phyloP scores from a whole-genome alignment of 2,797 vertebrate species.

The Lophius americanus region DNA sequence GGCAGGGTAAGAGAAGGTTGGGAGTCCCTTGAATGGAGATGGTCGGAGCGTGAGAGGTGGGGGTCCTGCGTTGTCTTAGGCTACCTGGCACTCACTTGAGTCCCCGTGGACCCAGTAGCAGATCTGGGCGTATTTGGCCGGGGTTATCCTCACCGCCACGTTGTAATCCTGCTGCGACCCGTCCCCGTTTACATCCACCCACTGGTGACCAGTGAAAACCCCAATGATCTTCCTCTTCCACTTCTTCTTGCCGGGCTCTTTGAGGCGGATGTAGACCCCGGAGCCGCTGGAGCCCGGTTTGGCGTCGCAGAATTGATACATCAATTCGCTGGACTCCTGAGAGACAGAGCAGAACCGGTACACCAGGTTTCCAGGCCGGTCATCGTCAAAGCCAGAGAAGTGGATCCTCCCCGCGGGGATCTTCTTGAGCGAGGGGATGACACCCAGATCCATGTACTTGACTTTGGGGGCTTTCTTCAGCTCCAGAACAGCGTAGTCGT shows the following conservation, averaged over 20 bases:
- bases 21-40: constrained; percentile 5
- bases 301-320: constrained; percentile 97
- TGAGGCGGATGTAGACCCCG: constrained; percentile 94
- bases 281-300: constrained; percentile 94
- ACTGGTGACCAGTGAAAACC: constrained; percentile 93
- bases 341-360: constrained; percentile 96
- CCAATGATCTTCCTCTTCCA: constrained; percentile 97
- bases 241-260: constrained; percentile 88
- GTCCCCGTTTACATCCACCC: constrained; percentile 90
- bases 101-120: constrained; percentile 95
- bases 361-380: constrained; percentile 90
- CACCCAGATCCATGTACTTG: constrained; percentile 93
- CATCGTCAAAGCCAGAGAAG: constrained; percentile 95
- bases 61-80: constrained; percentile 71
- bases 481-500: constrained; percentile 94
- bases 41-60: too few relatives aligned
- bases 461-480: constrained; percentile 90
- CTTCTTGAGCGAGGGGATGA: constrained; percentile 88
- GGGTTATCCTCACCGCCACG: constrained; percentile 95
- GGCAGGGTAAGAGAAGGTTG: constrained; percentile 7
- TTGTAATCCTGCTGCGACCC: constrained; percentile 95
- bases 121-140: constrained; percentile 95
- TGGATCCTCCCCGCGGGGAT: constrained; percentile 93
- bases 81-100: constrained; percentile 82
- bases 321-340: constrained; percentile 91